A percentile compares a stretch with the other conserved stretches of the same genome.
Conservation (phyloP, 2,113 vertebrate genomes). For the Pithys albifrons region DNA sequence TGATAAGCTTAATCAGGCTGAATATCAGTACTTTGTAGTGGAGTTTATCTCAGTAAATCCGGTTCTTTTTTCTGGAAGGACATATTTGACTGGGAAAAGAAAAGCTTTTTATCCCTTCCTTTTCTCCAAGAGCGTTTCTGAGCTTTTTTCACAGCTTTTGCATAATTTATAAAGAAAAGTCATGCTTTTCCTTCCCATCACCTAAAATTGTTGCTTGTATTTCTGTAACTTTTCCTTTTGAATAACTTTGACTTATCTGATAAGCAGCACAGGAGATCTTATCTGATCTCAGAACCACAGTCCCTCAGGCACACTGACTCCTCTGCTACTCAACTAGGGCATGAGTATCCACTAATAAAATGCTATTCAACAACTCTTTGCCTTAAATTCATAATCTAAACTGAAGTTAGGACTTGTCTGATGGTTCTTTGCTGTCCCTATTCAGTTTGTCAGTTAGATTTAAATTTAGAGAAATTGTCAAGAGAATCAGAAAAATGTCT, state of each 20-base stretch:
- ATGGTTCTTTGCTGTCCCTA: background rate
- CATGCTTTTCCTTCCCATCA: background rate
- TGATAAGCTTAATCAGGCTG: background rate
- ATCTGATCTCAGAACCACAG: background rate
- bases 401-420: background rate
- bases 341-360: background rate
- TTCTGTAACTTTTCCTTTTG: background rate
- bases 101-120: background rate
- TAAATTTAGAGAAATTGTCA: background rate
- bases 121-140: background rate
- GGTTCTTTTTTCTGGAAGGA: no score
- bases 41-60: background rate
- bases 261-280: background rate
- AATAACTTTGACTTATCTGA: background rate
- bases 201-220: background rate
- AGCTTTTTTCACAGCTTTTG: background rate
- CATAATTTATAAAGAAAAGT: background rate
- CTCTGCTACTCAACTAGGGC: background rate
- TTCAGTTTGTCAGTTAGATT: background rate
- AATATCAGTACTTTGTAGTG: background rate
- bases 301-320: background rate
- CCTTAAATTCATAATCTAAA: background rate
- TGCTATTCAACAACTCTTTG: no score
- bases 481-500: background rate
- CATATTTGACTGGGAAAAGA: background rate